Conservation (phyloP, 2,888 invertebrate genomes). For the Omphaloscelis lunosa region DNA sequence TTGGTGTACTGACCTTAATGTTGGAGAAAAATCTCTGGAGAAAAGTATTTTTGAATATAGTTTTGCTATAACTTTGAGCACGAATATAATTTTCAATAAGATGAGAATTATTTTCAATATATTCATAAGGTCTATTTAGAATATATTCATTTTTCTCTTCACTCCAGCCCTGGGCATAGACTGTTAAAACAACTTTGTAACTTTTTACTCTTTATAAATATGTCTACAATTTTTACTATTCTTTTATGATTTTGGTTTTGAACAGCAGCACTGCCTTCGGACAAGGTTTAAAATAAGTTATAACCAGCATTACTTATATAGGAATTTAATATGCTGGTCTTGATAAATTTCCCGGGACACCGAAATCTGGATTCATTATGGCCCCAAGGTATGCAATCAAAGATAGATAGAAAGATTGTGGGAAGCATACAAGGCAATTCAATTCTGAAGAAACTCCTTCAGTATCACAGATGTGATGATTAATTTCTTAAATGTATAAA, state of each 20-base stretch:
- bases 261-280: slow-evolving; percentile 5
- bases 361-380: background rate
- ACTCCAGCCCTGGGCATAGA: slow-evolving; percentile 1
- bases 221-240: background rate
- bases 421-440: background rate
- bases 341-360: background rate
- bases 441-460: background rate
- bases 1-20: slow-evolving; percentile 26
- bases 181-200: slow-evolving; percentile 26
- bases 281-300: background rate
- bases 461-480: background rate
- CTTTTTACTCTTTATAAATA: slow-evolving; percentile 4
- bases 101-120: no score
- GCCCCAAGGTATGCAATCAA: background rate
- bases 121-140: background rate
- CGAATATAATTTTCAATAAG: background rate
- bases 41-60: background rate
- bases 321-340: no score
- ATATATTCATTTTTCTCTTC: background rate
- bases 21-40: background rate
- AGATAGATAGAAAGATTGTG: background rate
- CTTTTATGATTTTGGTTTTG: slow-evolving; percentile 30
- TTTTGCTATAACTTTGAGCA: background rate
- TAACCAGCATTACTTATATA: background rate
- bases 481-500: slow-evolving; percentile 6